Evolutionary conservation across 2,888 invertebrate genomes (phyloP).

Genomic region (Eupithecia dodoneata): DNA sequence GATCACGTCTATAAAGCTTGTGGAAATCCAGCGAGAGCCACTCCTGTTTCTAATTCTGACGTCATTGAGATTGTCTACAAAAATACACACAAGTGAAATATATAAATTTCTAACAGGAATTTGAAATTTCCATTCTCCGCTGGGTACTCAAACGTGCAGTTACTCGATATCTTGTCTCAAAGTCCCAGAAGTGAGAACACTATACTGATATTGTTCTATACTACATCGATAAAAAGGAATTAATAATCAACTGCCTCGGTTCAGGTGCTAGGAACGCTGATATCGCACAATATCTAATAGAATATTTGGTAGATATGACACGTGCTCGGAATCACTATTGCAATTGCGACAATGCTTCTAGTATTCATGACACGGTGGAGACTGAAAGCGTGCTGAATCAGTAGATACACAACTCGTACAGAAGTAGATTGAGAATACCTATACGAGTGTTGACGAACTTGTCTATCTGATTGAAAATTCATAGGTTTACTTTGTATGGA

Average conservation of each 20-base stretch:
- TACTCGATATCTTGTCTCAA: conserved; percentile 1
- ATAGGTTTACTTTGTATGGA: conserved; percentile 1
- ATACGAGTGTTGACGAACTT: conserved; percentile 14
- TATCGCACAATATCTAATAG: conserved; percentile 35
- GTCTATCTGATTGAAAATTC: conserved; percentile 24
- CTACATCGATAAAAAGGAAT: conserved; percentile 19
- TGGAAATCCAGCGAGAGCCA: conserved; percentile 11
- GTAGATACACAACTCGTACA: conserved; percentile 25
- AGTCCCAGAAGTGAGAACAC: conserved; percentile 7
- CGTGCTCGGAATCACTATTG: conserved; percentile 38
- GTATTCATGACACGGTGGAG: conserved; percentile 37
- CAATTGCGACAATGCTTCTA: conserved; percentile 38
- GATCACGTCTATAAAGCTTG: conserved; percentile 28
- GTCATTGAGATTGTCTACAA: background rate
- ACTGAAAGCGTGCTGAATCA: conserved; percentile 39
- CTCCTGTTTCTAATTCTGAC: conserved; percentile 7
- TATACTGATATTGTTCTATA: background rate
- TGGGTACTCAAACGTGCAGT: background rate
- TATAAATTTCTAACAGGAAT: background rate
- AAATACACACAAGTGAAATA: background rate
- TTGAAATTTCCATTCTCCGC: background rate
- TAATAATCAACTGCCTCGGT: conserved; percentile 21
- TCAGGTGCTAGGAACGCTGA: conserved; percentile 27
- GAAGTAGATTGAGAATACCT: conserved; percentile 21
- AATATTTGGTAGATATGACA: conserved; percentile 39